These are phyloP conservation scores for Aphelenchoides bicaudatus DNA, from an alignment of 2,888 invertebrate genomes.

Conservation along the genomic window DNA sequence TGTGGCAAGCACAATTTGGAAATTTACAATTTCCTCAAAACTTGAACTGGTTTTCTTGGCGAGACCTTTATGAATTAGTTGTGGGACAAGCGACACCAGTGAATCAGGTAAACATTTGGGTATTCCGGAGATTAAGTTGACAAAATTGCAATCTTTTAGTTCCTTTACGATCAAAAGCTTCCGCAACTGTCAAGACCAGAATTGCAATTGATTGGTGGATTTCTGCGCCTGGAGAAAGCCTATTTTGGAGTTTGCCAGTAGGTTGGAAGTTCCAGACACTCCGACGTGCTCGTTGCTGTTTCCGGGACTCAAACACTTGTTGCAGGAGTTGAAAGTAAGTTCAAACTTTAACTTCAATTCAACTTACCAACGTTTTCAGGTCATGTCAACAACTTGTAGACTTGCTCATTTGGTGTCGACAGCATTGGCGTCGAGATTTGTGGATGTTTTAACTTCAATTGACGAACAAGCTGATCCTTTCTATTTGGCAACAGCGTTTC, in stretches of 20 bases:
- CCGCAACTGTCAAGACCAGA: too few species aligned
- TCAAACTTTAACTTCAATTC: not conserved
- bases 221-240: slow-evolving; percentile 2
- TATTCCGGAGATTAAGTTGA: too few species aligned
- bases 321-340: slow-evolving; percentile 12
- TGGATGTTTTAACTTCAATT: not conserved
- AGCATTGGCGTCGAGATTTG: slow-evolving; percentile 5
- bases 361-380: not conserved
- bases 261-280: not conserved
- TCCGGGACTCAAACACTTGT: slow-evolving; percentile 7
- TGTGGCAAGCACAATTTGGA: too few species aligned
- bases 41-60: too few species aligned
- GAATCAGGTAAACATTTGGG: too few species aligned
- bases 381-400: not conserved
- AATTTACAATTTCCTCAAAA: too few species aligned
- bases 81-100: too few species aligned
- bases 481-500: slow-evolving; percentile 5
- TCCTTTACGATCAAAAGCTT: too few species aligned
- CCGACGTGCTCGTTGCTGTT: slow-evolving; percentile 8
- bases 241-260: not conserved
- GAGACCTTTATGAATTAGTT: too few species aligned
- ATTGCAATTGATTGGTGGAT: not conserved
- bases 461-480: slow-evolving; percentile 9
- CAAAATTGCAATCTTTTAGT: too few species aligned
- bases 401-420: slow-evolving; percentile 1